Base-by-base conservation (phyloP, 2,113 vertebrate genomes). In the Neofelis nebulosa region DNA sequence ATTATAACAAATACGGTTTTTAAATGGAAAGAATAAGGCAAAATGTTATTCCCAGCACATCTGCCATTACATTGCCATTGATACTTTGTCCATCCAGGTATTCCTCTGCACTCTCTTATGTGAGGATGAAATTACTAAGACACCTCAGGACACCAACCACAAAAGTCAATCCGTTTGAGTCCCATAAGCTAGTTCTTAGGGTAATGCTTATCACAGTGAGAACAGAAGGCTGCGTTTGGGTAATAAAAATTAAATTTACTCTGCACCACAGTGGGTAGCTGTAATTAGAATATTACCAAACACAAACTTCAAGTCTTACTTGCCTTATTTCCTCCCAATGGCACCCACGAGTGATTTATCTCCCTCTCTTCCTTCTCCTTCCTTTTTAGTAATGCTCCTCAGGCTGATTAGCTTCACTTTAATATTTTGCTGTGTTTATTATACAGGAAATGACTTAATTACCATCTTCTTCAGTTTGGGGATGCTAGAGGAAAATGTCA, bases 161-260 rank as follows among this genome's bases (percentile, higher is more conserved):
- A 69, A 74, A 94, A 14, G 25, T 90, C 68, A 76, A 29, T 36
- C 48, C 31, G 21, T 19, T 61, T 45, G 45, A 65, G 19, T 85
- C 27, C 33, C 25, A 31, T 21, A 92, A 89, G 14, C 55, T 50
- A n/a, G 8, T 92, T 92, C 68, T 91, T 45, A 89, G 29, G 48
- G 25, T 11, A 14, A 29, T 65, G 15, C 38, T 84, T 76, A 90
- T 41, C 57, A 73, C 38, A 55, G 10, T 41, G 79, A 85, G 11
- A 89, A 68, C 8, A 89, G 16, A 89, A 94, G 48, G 48, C n/a
- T 52, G 33, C 57, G 74, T 80, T 14, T 5, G n/a, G 3, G 4
- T 50, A 57, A 92, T 65, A 85, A 80, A 95, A 83, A 76, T 76
- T 92, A 80, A 76, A 85, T 65, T 92, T 45, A 31, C 45, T 45